Evolutionary conservation across 2,113 vertebrate genomes (phyloP).

Genomic region (Mystacornis crossleyi): DNA sequence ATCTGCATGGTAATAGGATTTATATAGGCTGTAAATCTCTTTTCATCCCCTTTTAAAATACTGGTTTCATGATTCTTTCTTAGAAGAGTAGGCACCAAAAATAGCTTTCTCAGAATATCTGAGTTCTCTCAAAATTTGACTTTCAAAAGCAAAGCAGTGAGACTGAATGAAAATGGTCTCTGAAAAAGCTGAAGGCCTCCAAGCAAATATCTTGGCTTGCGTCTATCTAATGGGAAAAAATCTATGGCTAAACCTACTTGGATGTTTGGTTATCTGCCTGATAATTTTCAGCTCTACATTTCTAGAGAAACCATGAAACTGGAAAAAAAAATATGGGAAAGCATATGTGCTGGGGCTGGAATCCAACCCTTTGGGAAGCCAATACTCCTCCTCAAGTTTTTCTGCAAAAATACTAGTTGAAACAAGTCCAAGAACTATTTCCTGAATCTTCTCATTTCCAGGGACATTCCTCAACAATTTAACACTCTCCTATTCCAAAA

Average conservation of each 20-base stretch:
- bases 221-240: background rate
- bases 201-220: background rate
- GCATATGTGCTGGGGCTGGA: background rate
- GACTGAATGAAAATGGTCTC: background rate
- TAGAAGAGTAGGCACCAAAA: conserved; percentile 5
- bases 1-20: conserved; percentile 38
- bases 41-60: conserved; percentile 30
- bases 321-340: background rate
- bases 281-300: background rate
- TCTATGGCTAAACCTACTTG: background rate
- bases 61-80: conserved; percentile 16
- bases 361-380: conserved; percentile 7
- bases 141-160: conserved; percentile 4
- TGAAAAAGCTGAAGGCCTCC: background rate
- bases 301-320: background rate
- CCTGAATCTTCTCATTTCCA: background rate
- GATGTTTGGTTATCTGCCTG: fast-evolving
- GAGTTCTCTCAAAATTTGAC: conserved; percentile 4
- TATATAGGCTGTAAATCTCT: conserved; percentile 29
- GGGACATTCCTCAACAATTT: background rate
- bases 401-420: background rate
- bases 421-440: conserved; percentile 26
- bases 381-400: background rate
- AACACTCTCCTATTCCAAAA: background rate
- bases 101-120: background rate